Evolutionary conservation across 2,113 vertebrate species (phyloP).

Genomic region (Anarhynchus alexandrinus): DNA sequence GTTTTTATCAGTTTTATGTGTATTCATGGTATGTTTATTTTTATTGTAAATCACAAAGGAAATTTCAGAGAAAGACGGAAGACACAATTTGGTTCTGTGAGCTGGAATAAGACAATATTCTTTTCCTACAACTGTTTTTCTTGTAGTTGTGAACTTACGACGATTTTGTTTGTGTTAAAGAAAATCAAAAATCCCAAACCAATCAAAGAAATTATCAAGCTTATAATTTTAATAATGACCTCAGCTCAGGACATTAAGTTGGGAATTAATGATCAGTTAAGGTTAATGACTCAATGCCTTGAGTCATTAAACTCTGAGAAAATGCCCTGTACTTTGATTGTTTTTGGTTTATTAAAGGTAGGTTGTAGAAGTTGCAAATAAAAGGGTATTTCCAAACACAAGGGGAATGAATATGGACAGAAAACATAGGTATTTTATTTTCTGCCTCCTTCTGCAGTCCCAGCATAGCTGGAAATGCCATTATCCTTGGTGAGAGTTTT

Average conservation of each 20-base stretch:
- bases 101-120: neutral
- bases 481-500: neutral
- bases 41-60: slow-evolving; percentile 32
- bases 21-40: slow-evolving; percentile 52
- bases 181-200: neutral
- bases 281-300: slow-evolving; percentile 64
- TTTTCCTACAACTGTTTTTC: neutral
- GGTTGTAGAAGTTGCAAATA: neutral
- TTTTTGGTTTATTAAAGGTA: slow-evolving; percentile 58
- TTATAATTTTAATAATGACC: slow-evolving; percentile 70
- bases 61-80: neutral
- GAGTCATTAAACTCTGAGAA: slow-evolving; percentile 64
- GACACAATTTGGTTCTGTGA: neutral
- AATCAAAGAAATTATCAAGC: slow-evolving; percentile 51
- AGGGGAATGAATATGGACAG: neutral
- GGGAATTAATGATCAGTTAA: slow-evolving; percentile 70
- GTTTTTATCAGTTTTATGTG: slow-evolving; percentile 34
- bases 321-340: slow-evolving; percentile 46
- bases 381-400: neutral
- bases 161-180: slow-evolving; percentile 10
- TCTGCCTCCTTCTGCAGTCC: neutral
- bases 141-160: neutral
- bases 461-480: neutral
- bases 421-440: neutral
- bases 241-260: slow-evolving; percentile 63